phyloP scores from a whole-genome alignment of 2,113 vertebrate genomes.

The Phylloscopus whistleri region DNA sequence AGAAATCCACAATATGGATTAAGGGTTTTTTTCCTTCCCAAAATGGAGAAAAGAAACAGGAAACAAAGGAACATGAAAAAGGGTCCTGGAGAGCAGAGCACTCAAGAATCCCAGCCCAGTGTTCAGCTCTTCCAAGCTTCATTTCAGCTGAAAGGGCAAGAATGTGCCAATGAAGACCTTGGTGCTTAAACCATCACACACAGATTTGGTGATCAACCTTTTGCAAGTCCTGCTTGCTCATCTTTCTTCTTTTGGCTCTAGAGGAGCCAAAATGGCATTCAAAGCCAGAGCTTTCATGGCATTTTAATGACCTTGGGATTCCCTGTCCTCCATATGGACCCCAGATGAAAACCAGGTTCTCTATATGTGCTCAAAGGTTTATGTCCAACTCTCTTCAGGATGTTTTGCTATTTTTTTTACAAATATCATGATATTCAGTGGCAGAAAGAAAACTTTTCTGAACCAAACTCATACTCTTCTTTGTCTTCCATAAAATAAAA shows the following conservation, averaged over 20 bases:
- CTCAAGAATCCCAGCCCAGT: background rate
- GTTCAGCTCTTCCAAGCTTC: background rate
- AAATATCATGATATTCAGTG: background rate
- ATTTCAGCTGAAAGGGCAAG: background rate
- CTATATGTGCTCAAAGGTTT: background rate
- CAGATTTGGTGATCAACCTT: background rate
- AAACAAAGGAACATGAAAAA: background rate
- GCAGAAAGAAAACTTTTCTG: background rate
- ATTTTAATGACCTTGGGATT: background rate
- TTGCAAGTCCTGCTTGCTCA: background rate
- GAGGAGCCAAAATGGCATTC: background rate
- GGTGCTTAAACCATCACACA: background rate
- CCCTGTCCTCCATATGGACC: background rate
- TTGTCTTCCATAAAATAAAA: background rate
- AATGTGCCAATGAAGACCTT: background rate
- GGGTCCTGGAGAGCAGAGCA: background rate
- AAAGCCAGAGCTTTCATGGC: background rate
- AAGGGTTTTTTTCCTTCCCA: background rate
- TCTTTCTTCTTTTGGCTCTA: background rate
- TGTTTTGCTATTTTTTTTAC: background rate
- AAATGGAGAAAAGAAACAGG: background rate
- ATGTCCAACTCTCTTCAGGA: accelerated
- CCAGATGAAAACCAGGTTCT: background rate
- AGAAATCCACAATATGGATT: background rate
- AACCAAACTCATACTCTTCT: background rate